Evolutionary conservation across 2,888 invertebrate species (phyloP), one percentile per base, ranked within the genome.

Genomic region (Globia sparganii): DNA sequence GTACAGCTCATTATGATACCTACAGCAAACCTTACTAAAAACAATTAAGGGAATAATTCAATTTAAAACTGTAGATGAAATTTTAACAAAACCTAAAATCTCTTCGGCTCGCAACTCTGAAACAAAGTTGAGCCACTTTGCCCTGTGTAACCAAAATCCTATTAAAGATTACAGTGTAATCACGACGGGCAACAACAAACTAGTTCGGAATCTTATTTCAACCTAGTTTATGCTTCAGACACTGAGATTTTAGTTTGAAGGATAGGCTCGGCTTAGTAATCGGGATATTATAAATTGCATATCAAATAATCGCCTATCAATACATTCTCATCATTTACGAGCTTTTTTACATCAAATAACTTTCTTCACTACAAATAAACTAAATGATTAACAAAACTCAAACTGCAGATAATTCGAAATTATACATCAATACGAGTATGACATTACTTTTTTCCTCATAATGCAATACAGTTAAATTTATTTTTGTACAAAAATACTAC

Each of bases 91-190:
- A 70, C 37, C 70, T 75, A 9, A 76, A 78, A 82, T 72, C 70
- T 81, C 61, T 75, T 53, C 28, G 37, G 70, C 68, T 28, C 34
- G 56, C 18, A 76, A 78, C 61, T 78, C 34, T 6, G 31, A 70
- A 70, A 73, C 86, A 75, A 84, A 85, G 86, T 83, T 85, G 53
- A 79, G 66, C 74, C 62, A 77, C 49, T 86, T 77, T 75, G 64
- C 31, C 43, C 67, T 72, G 77, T 58, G 64, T 81, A 75, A 75
- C 81, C 75, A 77, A 77, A 86, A 86, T 84, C 81, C 80, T 86
- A 86, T 86, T 86, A 86, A 81, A 84, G 80, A 86, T 86, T 86
- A 84, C 77, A 75, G 59, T 59, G 71, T 77, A 67, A 85, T 86
- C 72, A 75, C 64, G 49, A 58, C 59, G 43, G 62, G 66, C 34